These are phyloP conservation scores for Drosophila biarmipes DNA, from an alignment of 1,140 invertebrate species.

Conservation along the genomic window DNA sequence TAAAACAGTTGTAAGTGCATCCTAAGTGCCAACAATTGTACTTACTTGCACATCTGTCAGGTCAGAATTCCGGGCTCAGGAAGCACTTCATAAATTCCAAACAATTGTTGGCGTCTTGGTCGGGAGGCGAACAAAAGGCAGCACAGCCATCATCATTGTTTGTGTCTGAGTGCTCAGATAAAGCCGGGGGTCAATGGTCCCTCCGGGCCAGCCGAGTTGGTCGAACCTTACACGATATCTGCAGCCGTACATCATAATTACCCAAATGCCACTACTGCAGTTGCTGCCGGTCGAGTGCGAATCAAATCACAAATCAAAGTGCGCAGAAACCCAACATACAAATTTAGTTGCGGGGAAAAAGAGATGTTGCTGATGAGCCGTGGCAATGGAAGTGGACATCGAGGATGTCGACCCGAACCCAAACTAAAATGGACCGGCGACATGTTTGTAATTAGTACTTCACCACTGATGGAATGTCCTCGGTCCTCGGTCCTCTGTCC, in stretches of 20 bases:
- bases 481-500: constrained; percentile 1
- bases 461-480: constrained; percentile 34
- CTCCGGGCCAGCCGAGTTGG: constrained; percentile 20
- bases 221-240: not conserved
- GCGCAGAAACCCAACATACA: constrained; percentile 11
- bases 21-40: constrained; percentile 46
- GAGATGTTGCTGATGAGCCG: constrained; percentile 12
- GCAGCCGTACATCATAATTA: constrained; percentile 56
- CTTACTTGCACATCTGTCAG: constrained; percentile 44
- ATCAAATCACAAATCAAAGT: constrained; percentile 51
- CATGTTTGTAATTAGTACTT: constrained; percentile 76
- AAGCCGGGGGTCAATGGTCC: constrained; percentile 57
- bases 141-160: constrained; percentile 44
- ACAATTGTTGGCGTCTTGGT: constrained; percentile 60
- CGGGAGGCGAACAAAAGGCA: constrained; percentile 61
- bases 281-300: constrained; percentile 45
- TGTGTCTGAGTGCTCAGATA: constrained; percentile 1
- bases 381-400: constrained; percentile 12
- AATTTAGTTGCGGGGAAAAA: constrained; percentile 24
- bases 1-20: constrained; percentile 56
- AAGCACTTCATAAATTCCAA: constrained; percentile 80
- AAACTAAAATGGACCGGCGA: constrained; percentile 35
- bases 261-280: constrained; percentile 21
- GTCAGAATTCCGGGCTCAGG: constrained; percentile 44
- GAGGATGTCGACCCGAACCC: not conserved